Conservation (phyloP, 2,888 invertebrate genomes). For the Sialis fuliginosa region DNA sequence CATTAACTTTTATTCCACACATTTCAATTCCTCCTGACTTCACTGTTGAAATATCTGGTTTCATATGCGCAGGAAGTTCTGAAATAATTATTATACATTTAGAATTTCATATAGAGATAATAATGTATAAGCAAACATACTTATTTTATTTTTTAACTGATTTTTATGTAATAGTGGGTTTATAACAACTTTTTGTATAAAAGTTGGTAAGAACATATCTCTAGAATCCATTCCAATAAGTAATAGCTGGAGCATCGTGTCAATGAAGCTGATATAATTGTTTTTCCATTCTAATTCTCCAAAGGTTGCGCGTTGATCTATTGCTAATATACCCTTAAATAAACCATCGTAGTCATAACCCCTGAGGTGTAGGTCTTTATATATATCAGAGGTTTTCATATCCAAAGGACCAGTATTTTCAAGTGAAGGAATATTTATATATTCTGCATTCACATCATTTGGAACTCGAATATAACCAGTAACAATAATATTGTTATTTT, state of each 20-base stretch:
- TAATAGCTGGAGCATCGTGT: conserved; percentile 46
- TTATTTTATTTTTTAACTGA: conserved; percentile 5
- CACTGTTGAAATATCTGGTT: conserved; percentile 23
- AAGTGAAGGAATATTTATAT: conserved; percentile 26
- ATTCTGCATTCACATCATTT: conserved; percentile 36
- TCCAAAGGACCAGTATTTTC: no score
- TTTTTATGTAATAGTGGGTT: conserved; percentile 28
- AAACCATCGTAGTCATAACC: conserved; percentile 33
- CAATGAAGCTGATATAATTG: conserved; percentile 52
- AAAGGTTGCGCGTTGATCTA: conserved; percentile 23
- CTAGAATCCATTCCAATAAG: conserved; percentile 27
- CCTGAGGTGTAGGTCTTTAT: conserved; percentile 29
- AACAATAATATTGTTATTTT: conserved; percentile 56
- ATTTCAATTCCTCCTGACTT: conserved; percentile 39
- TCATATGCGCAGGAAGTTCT: conserved; percentile 23
- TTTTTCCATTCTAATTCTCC: conserved; percentile 33
- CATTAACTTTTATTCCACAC: conserved; percentile 36
- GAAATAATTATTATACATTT: conserved; percentile 6
- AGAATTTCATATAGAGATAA: neutral
- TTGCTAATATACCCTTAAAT: conserved; percentile 30
- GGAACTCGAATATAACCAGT: conserved; percentile 48
- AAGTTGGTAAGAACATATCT: conserved; percentile 36
- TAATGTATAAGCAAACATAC: neutral
- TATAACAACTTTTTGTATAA: conserved; percentile 34
- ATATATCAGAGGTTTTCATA: conserved; percentile 18